phyloP scores from a whole-genome alignment of 1,140 invertebrate species.

The Mactra quadrangularis region DNA sequence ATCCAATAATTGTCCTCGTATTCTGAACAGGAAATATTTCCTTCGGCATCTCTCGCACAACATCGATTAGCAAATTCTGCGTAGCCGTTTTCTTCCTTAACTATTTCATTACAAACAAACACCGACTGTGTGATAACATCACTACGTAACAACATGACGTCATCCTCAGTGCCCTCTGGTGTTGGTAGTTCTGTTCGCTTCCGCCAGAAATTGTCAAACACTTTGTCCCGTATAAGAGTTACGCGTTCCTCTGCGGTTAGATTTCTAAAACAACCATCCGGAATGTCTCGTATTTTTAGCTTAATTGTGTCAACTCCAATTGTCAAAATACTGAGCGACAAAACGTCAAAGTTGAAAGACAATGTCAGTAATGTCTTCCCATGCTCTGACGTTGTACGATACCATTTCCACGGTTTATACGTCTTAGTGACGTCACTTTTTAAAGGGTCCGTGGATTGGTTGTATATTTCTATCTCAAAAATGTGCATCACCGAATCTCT shows the following conservation, averaged over 20 bases:
- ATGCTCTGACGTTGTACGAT: conserved; percentile 76
- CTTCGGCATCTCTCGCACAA: conserved; percentile 68
- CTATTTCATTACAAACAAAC: conserved; percentile 79
- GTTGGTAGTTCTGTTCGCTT: conserved; percentile 43
- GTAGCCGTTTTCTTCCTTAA: conserved; percentile 68
- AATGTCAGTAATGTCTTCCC: conserved; percentile 80
- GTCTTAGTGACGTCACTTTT: conserved; percentile 60
- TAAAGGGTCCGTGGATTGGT: conserved; percentile 63
- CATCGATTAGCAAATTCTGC: conserved; percentile 78
- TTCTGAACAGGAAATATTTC: conserved; percentile 68
- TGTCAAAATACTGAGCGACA: conserved; percentile 80
- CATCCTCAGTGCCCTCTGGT: conserved; percentile 56
- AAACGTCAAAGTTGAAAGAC: conserved; percentile 81
- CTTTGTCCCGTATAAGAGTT: conserved; percentile 67
- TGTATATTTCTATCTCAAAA: conserved; percentile 56
- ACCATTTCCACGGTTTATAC: conserved; percentile 79
- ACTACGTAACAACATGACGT: conserved; percentile 40
- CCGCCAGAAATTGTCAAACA: conserved; percentile 71
- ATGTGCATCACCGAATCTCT: conserved; percentile 59
- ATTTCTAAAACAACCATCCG: conserved; percentile 76
- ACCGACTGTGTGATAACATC: conserved; percentile 34
- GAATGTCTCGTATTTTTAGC: conserved; percentile 71
- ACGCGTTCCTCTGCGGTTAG: conserved; percentile 69
- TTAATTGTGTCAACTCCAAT: conserved; percentile 74
- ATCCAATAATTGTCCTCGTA: conserved; percentile 79